phyloP scores from a whole-genome alignment of 1,140 invertebrate genomes.

The Neodiprion lecontei region DNA sequence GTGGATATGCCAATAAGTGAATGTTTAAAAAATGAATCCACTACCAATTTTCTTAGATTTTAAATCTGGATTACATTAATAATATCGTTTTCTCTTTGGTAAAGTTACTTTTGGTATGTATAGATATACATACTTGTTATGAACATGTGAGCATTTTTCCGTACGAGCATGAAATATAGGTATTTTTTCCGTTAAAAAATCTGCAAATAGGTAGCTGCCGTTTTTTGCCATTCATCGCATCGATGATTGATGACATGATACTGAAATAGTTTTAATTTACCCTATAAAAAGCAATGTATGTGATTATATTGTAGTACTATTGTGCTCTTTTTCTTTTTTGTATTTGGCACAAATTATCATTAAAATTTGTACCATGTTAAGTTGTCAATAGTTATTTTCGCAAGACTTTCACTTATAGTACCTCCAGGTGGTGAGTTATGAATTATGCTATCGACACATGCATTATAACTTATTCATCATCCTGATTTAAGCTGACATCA shows the following conservation, averaged over 20 bases:
- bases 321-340: not conserved
- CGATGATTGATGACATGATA: not conserved
- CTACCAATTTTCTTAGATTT: too few species aligned
- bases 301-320: not conserved
- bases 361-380: constrained; percentile 2
- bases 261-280: not conserved
- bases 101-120: not conserved
- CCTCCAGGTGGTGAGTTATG: too few species aligned
- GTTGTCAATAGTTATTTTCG: not conserved
- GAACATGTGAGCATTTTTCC: not conserved
- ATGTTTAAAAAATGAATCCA: too few species aligned
- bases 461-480: not conserved
- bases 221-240: not conserved
- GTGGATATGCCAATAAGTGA: too few species aligned
- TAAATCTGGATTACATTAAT: not conserved
- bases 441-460: too few species aligned
- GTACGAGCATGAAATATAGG: not conserved
- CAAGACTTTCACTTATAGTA: not conserved
- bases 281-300: not conserved
- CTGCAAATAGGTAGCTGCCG: not conserved
- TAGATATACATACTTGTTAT: not conserved
- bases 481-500: not conserved
- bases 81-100: not conserved
- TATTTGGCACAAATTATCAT: constrained; percentile 1
- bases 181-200: not conserved